Evolutionary conservation across 2,888 invertebrate genomes (phyloP).

Genomic region (Salticus scenicus): DNA sequence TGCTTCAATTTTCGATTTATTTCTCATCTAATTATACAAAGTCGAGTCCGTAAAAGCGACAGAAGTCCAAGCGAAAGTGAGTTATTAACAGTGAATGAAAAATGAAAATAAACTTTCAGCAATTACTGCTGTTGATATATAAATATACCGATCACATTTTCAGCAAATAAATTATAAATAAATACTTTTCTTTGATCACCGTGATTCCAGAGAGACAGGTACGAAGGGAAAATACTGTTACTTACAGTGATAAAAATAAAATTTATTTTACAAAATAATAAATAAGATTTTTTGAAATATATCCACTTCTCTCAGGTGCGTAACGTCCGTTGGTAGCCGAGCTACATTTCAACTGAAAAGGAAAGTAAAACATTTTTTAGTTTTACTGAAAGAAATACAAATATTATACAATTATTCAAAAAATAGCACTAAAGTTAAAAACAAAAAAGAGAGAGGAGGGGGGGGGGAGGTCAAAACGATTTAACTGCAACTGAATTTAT

Average conservation of each 20-base stretch:
- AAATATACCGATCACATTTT: background rate
- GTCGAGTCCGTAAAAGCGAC: no score
- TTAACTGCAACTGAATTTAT: no score
- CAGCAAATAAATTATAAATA: conserved; percentile 19
- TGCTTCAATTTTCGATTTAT: no score
- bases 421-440: no score
- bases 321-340: conserved; percentile 42
- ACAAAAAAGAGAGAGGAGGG: no score
- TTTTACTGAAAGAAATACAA: no score
- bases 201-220: conserved; percentile 24
- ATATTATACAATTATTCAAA: no score
- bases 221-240: conserved; percentile 38
- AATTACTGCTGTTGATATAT: background rate
- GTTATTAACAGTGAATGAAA: no score
- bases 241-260: conserved; percentile 1
- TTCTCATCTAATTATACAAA: no score
- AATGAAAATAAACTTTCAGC: background rate
- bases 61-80: no score
- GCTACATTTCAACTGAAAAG: conserved; percentile 31
- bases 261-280: conserved; percentile 33
- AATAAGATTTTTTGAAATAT: conserved; percentile 21
- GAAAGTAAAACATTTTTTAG: background rate
- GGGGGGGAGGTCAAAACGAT: no score
- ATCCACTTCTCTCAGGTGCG: conserved; percentile 36
- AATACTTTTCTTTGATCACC: conserved; percentile 42